Evolutionary conservation across 2,797 vertebrate species (phyloP), one percentile per base, ranked within the genome.

Genomic region (Sebastes cheni): DNA sequence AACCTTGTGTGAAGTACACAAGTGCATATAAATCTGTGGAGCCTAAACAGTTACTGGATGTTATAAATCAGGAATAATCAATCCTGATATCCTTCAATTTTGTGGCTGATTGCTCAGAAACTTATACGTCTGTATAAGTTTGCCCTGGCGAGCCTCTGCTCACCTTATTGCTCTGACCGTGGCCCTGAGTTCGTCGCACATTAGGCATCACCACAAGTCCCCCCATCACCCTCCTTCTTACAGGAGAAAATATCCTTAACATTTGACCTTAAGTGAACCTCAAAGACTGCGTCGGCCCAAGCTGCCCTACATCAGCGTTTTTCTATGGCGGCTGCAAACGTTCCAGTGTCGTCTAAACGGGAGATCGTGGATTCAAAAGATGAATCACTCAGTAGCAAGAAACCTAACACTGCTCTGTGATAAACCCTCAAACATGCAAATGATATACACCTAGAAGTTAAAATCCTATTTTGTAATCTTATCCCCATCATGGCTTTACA

Each of bases 81-180:
- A 2, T 75, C n/a, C 71, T 46, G 56, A 56, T 34, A n/a, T 11
- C 18, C 8, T 23, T n/a, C 4, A 25, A 3, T 54, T 66, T n/a
- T 61, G 42, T 50, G 22, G 56, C 56, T n/a, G 18, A 42, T 54
- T 65, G 62, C 32, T 64, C n/a, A 29, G 36, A 71, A 72, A 75
- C 75, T 13, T 64, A 4, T 32, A 23, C 32, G 1, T 80, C 52
- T 27, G 46, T 42, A 16, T 56, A 50, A 20, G 12, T 79, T 56
- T 52, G 25, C 34, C 55, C 34, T 0, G 13, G 23, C 4, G 72
- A 82, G 76, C 62, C 61, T 6, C 36, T 8, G 59, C 54, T 78
- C 72, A 36, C 69, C 80, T 89, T 92, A 90, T 90, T 92, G 88
- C 92, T 93, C 88, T 83, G 77, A 79, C 83, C 88, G 23, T 20